Conservation (phyloP, 2,113 vertebrate genomes). For the Solenodon paradoxus region DNA sequence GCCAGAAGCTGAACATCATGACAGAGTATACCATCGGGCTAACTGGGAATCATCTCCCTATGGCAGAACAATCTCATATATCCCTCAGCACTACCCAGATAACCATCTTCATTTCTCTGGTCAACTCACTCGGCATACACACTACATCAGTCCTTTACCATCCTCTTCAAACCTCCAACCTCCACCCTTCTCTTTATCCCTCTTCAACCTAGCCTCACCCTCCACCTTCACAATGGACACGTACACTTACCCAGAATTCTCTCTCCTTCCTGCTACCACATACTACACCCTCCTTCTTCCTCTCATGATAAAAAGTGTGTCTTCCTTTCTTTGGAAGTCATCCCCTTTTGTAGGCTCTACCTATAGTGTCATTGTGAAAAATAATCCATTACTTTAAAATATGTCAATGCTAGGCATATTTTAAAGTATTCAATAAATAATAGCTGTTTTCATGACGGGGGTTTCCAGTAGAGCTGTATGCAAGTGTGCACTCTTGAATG, state of each 20-base stretch:
- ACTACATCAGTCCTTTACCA: background rate
- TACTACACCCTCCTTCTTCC: background rate
- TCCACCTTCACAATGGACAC: too few species aligned
- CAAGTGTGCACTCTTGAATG: background rate
- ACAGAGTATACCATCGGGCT: background rate
- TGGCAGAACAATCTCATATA: background rate
- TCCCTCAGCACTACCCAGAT: background rate
- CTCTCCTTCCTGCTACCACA: background rate
- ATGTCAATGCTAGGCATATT: background rate
- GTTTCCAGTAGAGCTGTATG: background rate
- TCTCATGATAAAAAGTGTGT: background rate
- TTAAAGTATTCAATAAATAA: background rate
- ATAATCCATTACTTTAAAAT: background rate
- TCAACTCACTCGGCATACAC: background rate
- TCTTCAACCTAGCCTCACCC: background rate
- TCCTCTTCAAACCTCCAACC: background rate
- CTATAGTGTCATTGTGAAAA: background rate
- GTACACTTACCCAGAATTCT: too few species aligned
- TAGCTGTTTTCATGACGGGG: background rate
- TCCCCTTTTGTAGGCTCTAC: background rate
- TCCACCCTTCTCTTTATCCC: background rate
- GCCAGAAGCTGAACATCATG: background rate
- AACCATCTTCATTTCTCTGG: background rate
- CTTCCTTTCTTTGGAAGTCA: background rate
- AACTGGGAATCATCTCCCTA: too few species aligned